Base-by-base conservation (phyloP, 2,113 vertebrate species). In the Toxostoma redivivum region DNA sequence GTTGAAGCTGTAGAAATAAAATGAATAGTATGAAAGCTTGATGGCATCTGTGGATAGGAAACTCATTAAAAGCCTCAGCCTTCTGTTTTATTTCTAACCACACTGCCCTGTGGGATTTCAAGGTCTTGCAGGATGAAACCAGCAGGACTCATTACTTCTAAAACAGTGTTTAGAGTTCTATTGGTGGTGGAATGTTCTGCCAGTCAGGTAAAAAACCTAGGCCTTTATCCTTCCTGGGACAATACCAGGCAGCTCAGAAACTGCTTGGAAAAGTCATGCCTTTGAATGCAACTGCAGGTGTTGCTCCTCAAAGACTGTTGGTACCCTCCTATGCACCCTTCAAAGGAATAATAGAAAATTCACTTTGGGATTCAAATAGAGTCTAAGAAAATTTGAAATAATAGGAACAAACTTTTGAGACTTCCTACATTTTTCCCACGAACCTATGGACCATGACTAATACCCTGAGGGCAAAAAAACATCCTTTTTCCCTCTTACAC, bases 231-330 rank as follows among this genome's bases (percentile, higher is more conserved):
- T 95, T 95, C 62, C 50, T 90, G 85, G 74, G 96, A 98, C 98
- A 98, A 98, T 98, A 98, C 97, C 82, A 81, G 90, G 96, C 96
- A 97, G 97, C 93, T 98, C 97, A 98, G 97, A 98, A 97, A 97
- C 96, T 97, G 96, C 97, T 98, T 95, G 96, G 97, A 98, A 98
- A 98, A 98, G 97, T 98, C 97, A 97, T 81, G 98, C 97, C 94
- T 98, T 98, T 98, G 97, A 98, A 98, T 98, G 97, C 97, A 98
- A 96, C 98, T 98, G 98, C 98, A 98, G 98, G 98, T 98, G 98
- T 98, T 98, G 96, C 90, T 97, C 97, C 97, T 97, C 97, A 98
- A 98, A 98, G 98, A 95, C 97, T 97, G 97, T 96, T 98, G 96
- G 97, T 98, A 97, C 96, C 98, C 97, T 98, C 97, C 97, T 98